Evolutionary conservation across 2,888 invertebrate genomes (phyloP).

Genomic region (Danaus chrysippus): DNA sequence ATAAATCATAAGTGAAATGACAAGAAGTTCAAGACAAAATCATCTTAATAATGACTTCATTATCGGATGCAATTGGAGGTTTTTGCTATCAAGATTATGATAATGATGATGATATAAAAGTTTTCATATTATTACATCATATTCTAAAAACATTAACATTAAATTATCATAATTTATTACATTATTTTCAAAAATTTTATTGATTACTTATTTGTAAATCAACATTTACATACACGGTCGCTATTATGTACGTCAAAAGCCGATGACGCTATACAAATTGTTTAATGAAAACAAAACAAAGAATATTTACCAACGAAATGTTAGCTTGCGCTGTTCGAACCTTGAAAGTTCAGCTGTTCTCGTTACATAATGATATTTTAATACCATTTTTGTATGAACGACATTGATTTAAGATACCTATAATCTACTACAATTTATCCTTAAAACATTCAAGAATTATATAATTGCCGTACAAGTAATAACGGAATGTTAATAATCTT

Average conservation of each 20-base stretch:
- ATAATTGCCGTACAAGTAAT: no score
- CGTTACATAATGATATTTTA: constrained; percentile 6
- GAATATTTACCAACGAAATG: constrained; percentile 6
- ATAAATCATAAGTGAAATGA: not conserved
- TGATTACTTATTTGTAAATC: not conserved
- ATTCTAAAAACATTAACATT: not conserved
- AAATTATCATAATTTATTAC: not conserved
- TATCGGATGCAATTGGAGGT: constrained; percentile 1
- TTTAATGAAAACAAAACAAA: constrained; percentile 7
- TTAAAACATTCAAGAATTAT: no score
- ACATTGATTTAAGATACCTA: no score
- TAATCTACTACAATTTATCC: no score
- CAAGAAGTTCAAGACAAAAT: not conserved
- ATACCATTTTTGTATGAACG: not conserved
- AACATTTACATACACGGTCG: not conserved
- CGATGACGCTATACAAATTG: not conserved
- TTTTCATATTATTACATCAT: not conserved
- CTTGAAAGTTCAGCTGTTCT: constrained; percentile 18
- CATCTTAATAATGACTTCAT: not conserved
- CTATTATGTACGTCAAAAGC: not conserved
- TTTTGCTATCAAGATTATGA: not conserved
- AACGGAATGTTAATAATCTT: no score
- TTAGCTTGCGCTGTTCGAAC: constrained; percentile 5
- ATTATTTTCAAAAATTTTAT: not conserved
- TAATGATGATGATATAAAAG: constrained; percentile 6